A percentile compares a stretch with the other conserved stretches of the same genome.
Evolutionary conservation across 2,888 invertebrate genomes (phyloP).

Genomic region (Chironomus riparius): DNA sequence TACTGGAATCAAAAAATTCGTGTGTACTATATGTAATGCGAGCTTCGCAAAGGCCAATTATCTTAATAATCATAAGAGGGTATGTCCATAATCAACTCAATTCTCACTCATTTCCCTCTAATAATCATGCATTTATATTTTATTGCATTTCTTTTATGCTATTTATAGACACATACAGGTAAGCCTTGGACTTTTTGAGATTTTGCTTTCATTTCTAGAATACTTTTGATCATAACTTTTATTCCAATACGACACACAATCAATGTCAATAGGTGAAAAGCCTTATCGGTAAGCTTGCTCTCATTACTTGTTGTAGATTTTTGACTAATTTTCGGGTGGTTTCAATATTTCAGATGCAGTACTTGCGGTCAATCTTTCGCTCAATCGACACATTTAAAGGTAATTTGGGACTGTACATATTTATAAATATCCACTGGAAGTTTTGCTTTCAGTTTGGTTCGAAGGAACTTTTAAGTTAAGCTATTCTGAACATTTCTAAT

Average conservation of each 20-base stretch:
- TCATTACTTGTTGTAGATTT: too few relatives aligned
- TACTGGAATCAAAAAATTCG: constrained; percentile 15
- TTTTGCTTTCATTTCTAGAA: too few relatives aligned
- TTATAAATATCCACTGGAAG: too few relatives aligned
- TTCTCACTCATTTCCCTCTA: too few relatives aligned
- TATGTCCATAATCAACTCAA: background rate
- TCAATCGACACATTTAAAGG: background rate
- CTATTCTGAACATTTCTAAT: background rate
- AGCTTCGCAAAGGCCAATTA: constrained; percentile 18
- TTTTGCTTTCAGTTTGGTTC: too few relatives aligned
- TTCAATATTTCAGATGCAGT: background rate
- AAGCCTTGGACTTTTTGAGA: background rate
- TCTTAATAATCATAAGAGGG: constrained; percentile 14
- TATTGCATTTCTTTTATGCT: too few relatives aligned
- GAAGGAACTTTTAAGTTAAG: background rate
- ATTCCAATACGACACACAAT: background rate
- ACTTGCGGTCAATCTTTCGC: background rate
- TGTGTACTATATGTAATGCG: constrained; percentile 5
- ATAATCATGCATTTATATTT: background rate
- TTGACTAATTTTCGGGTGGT: background rate
- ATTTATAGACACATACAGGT: background rate
- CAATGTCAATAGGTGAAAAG: background rate
- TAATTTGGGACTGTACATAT: background rate
- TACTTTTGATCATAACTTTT: background rate
- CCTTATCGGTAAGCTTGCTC: background rate